Base-by-base conservation (phyloP, 37 sponge, comb jelly and placozoan species). In the Cliona cf. orientalis region DNA sequence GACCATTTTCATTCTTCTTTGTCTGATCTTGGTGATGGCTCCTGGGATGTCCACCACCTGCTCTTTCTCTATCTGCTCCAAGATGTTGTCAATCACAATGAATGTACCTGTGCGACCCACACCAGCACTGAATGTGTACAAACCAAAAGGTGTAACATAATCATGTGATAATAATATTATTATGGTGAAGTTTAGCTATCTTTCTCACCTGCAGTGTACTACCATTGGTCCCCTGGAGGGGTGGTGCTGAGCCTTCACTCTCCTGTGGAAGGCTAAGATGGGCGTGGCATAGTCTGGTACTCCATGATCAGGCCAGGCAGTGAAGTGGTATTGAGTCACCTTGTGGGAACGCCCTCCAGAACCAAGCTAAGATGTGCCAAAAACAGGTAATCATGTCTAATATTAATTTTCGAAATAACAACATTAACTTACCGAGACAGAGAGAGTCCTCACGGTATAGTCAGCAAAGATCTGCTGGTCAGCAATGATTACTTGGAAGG, bases 51-150 rank as follows among this genome's bases (percentile, higher is more conserved):
- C 85, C 61, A 90, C 79, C 36, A 67, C 7, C 37, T 71, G 34
- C 66, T 90, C 86, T 22, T 68, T 75, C 31, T 73, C 62, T 22
- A 84, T 44, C 76, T 90, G 85, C 17, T 90, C 80, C 84, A 90
- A 70, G 25, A 73, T 71, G n/a, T 5, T 56, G 81, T 90, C 91
- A 22, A 90, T 84, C 21, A 81, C 68, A 44, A 90, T 91, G 71
- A 87, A 82, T 46, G 91, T 91, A n/a, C 91, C 91, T 12, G 87
- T 87, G 3, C 91, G 81, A 60, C 91, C 91, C 45, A 91, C 91
- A 59, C 91, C 91, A 86, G 91, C 91, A 86, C 91, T 91, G 72
- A 33, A 78, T 62, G 28, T 41, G 9, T n/a, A n/a, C n/a, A n/a
- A n/a, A n/a, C n/a, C n/a, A n/a, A n/a, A n/a, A n/a, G n/a, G n/a